phyloP scores from a whole-genome alignment of 2,797 vertebrate genomes.

The Pipistrellus kuhlii region DNA sequence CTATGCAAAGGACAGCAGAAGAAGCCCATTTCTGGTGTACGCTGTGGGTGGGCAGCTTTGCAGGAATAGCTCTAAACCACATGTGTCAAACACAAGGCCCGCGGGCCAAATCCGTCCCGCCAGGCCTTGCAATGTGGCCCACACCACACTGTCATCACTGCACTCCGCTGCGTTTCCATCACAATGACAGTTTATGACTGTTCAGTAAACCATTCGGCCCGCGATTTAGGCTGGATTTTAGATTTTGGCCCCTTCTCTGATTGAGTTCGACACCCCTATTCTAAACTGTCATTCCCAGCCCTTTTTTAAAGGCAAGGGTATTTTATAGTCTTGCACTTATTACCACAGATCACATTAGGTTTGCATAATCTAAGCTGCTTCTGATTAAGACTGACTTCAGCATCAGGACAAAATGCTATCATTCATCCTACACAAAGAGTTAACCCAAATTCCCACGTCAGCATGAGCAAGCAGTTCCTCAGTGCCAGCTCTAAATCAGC shows the following conservation, averaged over 20 bases:
- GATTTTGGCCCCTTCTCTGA: too few species aligned
- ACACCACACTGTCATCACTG: too few species aligned
- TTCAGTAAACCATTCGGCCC: too few species aligned
- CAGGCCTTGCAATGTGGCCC: too few species aligned
- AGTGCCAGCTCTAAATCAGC: conserved; percentile 38
- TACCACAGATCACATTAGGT: conserved; percentile 43
- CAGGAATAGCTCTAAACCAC: conserved; percentile 10
- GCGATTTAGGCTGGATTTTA: too few species aligned
- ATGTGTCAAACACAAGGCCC: too few species aligned
- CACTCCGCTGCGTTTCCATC: too few species aligned
- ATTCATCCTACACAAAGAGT: neutral
- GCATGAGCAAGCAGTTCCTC: neutral
- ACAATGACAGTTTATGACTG: too few species aligned
- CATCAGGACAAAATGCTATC: conserved; percentile 36
- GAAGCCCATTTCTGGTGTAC: neutral
- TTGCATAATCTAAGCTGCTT: conserved; percentile 58
- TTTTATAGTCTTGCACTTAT: conserved; percentile 40
- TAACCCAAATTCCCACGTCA: conserved; percentile 50
- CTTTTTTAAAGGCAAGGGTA: neutral
- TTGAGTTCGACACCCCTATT: too few species aligned
- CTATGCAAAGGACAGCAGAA: conserved; percentile 72
- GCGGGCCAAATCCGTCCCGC: too few species aligned
- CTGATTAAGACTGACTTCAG: neutral
- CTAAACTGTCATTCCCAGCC: neutral
- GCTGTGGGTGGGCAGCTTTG: neutral